phyloP scores from a whole-genome alignment of 1,140 invertebrate genomes.

The Pseudomyrmex concolor region DNA sequence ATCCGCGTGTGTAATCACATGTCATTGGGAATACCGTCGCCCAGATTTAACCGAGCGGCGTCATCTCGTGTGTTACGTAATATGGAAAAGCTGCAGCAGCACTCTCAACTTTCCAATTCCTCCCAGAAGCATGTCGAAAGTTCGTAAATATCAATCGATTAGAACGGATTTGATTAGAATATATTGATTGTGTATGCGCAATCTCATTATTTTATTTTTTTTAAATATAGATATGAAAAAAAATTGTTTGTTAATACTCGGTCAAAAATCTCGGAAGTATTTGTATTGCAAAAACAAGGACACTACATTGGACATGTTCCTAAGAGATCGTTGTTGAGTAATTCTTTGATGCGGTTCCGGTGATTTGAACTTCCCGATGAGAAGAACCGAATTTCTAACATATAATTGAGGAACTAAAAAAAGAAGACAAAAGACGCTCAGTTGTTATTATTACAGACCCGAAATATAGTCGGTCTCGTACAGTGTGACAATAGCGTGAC shows the following conservation, averaged over 20 bases:
- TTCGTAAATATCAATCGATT: not conserved
- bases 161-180: too few relatives aligned
- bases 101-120: constrained; percentile 1
- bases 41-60: not conserved
- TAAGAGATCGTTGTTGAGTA: not conserved
- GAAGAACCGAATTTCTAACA: not conserved
- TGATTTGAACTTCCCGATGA: not conserved
- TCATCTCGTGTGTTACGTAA: constrained; percentile 6
- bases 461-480: not conserved
- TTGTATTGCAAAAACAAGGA: not conserved
- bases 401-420: not conserved
- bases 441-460: too few relatives aligned
- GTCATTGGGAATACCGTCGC: constrained; percentile 24
- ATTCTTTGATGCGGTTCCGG: not conserved
- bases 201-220: too few relatives aligned
- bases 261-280: not conserved
- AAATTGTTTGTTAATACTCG: too few relatives aligned
- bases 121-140: constrained; percentile 4
- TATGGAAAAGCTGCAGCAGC: not conserved
- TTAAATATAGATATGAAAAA: too few relatives aligned
- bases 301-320: not conserved
- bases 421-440: not conserved
- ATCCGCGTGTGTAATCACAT: not conserved
- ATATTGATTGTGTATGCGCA: too few relatives aligned
- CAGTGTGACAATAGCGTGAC: constrained; percentile 9